phyloP scores from a whole-genome alignment of 1,140 invertebrate genomes.

The Araneus ventricosus region DNA sequence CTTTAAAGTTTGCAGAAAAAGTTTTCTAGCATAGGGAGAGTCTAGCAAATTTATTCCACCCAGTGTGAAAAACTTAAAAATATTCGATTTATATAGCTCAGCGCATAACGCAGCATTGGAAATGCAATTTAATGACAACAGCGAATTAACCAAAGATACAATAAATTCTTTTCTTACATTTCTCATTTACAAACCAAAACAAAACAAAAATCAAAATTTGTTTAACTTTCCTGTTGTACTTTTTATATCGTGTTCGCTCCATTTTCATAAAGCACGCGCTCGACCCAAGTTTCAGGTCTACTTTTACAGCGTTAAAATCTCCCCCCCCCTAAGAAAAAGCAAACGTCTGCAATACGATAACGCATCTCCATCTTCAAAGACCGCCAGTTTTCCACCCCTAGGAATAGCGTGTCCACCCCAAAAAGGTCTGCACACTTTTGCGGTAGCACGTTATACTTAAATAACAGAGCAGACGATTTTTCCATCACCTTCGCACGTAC shows the following conservation, averaged over 20 bases:
- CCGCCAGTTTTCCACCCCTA: background rate
- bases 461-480: conserved; percentile 7
- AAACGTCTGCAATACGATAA: background rate
- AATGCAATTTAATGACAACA: too few species aligned
- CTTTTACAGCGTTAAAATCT: background rate
- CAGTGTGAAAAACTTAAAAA: too few species aligned
- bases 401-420: background rate
- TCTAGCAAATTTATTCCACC: too few species aligned
- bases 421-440: background rate
- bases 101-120: too few species aligned
- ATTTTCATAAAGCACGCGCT: background rate
- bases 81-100: too few species aligned
- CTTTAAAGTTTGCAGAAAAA: too few species aligned
- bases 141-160: too few species aligned
- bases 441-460: background rate
- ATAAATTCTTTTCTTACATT: too few species aligned
- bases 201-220: too few species aligned
- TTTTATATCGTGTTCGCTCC: background rate
- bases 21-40: too few species aligned
- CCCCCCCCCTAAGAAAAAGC: background rate
- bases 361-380: background rate
- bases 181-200: too few species aligned
- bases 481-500: background rate
- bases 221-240: background rate
- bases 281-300: background rate